phyloP scores from a whole-genome alignment of 1,140 invertebrate genomes.

The Pollicipes pollicipes region DNA sequence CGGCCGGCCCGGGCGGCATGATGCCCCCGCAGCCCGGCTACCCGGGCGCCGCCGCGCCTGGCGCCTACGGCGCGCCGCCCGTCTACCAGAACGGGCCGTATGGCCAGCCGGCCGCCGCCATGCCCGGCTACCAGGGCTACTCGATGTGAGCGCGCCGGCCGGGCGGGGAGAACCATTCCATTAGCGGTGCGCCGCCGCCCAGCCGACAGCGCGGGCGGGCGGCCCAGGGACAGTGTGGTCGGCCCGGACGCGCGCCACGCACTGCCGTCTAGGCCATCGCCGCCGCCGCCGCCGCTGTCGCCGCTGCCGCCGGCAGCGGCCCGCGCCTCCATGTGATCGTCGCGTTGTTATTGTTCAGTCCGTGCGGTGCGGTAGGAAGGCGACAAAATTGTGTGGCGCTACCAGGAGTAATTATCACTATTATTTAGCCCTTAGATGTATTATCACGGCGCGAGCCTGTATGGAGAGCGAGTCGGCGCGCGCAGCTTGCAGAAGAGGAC shows the following conservation, averaged over 20 bases:
- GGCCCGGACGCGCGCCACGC: too few relatives aligned
- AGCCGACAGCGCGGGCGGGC: not conserved
- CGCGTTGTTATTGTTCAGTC: not conserved
- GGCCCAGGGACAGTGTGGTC: too few relatives aligned
- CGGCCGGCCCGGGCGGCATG: constrained; percentile 65
- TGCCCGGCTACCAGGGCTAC: constrained; percentile 50
- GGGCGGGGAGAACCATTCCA: not conserved
- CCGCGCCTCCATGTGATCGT: not conserved
- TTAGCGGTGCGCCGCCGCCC: not conserved
- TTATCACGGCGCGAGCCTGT: not conserved
- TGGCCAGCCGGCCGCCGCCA: constrained; percentile 27
- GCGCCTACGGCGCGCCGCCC: constrained; percentile 29
- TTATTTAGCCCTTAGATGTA: not conserved
- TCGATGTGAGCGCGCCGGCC: constrained; percentile 33
- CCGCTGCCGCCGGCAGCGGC: too few relatives aligned
- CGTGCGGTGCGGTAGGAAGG: not conserved
- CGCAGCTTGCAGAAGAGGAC: too few relatives aligned
- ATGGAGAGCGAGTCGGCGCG: not conserved
- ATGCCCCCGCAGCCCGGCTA: constrained; percentile 42
- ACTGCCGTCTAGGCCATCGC: not conserved
- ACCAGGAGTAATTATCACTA: constrained; percentile 1
- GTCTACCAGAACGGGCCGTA: constrained; percentile 1
- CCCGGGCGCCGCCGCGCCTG: constrained; percentile 47
- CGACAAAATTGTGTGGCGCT: not conserved
- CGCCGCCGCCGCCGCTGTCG: too few relatives aligned